A percentile compares a stretch with the other conserved stretches of the same genome.
phyloP scores from a whole-genome alignment of 2,113 vertebrate genomes.

The Mus pahari region DNA sequence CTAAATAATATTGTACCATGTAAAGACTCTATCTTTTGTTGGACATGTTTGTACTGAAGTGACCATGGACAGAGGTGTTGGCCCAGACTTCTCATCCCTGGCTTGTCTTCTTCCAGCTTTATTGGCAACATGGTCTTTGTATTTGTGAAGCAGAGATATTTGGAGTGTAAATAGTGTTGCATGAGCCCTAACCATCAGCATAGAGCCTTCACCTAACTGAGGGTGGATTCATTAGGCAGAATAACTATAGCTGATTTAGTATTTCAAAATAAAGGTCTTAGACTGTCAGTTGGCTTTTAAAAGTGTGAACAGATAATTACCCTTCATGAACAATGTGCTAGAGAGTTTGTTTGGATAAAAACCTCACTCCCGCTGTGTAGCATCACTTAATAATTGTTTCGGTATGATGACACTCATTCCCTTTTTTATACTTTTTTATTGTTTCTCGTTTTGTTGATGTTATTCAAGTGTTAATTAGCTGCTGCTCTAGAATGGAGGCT shows the following conservation, averaged over 20 bases:
- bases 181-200: background rate
- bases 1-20: background rate
- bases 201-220: background rate
- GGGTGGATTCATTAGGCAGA: background rate
- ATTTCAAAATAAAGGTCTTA: conserved; percentile 13
- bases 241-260: background rate
- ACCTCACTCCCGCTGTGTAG: background rate
- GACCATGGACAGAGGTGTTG: no score
- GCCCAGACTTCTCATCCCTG: rapidly evolving
- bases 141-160: background rate
- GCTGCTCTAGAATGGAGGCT: background rate
- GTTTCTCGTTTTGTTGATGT: background rate
- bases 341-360: conserved; percentile 9
- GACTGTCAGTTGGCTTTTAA: background rate
- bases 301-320: background rate
- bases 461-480: background rate
- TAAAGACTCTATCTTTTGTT: background rate
- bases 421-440: background rate
- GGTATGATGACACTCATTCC: background rate
- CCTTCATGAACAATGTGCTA: background rate
- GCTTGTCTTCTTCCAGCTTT: background rate
- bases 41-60: background rate
- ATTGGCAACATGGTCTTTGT: no score
- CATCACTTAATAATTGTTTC: background rate
- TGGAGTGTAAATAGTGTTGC: background rate